A percentile compares a stretch with the other conserved stretches of the same genome.
Evolutionary conservation across 2,888 invertebrate species (phyloP).

Genomic region (Drosophila demipolita): DNA sequence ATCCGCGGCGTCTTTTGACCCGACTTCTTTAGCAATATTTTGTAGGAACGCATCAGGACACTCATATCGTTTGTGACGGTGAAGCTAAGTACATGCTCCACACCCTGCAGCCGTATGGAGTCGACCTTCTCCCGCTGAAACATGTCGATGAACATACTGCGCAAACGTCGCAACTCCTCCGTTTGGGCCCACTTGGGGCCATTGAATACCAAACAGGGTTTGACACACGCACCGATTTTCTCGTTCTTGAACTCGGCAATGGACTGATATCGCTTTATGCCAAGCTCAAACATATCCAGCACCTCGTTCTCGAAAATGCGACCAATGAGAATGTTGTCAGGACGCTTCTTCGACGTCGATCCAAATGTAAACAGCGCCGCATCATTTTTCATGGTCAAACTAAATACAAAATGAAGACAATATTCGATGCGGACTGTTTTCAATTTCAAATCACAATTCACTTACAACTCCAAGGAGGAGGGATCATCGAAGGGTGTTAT

Average conservation of each 20-base stretch:
- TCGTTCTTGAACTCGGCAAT: constrained; percentile 92
- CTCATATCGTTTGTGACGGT: constrained; percentile 92
- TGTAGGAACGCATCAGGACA: constrained; percentile 92
- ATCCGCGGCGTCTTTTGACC: constrained; percentile 94
- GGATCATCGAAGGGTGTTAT: constrained; percentile 97
- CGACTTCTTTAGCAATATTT: constrained; percentile 95
- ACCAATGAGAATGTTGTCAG: constrained; percentile 95
- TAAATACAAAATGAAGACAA: constrained; percentile 59
- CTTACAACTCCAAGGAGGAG: constrained; percentile 91
- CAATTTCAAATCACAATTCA: constrained; percentile 76
- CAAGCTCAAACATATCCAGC: constrained; percentile 98
- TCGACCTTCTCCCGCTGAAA: constrained; percentile 89
- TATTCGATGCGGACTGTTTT: not conserved
- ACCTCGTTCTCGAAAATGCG: constrained; percentile 95
- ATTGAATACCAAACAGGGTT: constrained; percentile 96
- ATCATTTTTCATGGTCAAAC: constrained; percentile 92
- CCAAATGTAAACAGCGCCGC: constrained; percentile 95
- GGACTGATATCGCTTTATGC: constrained; percentile 92
- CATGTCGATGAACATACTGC: constrained; percentile 95
- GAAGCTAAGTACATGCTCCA: constrained; percentile 97
- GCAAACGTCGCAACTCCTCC: constrained; percentile 92
- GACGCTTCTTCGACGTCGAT: constrained; percentile 97
- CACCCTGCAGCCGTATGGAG: constrained; percentile 94
- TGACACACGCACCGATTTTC: constrained; percentile 92
- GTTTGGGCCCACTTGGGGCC: constrained; percentile 95